Evolutionary conservation across 2,888 invertebrate genomes (phyloP).

Genomic region (Epinotia demarniana): DNA sequence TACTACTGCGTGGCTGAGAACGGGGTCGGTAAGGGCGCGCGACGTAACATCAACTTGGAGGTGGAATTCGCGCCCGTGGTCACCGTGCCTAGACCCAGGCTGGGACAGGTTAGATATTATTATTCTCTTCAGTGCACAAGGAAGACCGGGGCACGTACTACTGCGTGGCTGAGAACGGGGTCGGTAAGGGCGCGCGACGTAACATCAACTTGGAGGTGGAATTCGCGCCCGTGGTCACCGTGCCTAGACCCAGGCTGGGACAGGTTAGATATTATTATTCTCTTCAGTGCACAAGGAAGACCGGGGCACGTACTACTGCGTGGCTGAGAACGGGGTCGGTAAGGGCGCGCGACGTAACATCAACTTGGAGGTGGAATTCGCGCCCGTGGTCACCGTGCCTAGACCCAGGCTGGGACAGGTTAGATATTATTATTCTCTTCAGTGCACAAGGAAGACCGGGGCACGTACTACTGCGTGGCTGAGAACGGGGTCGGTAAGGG

Average conservation of each 20-base stretch:
- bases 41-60: constrained; percentile 94
- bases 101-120: constrained; percentile 84
- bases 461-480: constrained; percentile 97
- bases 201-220: constrained; percentile 96
- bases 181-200: constrained; percentile 92
- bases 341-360: constrained; percentile 93
- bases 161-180: constrained; percentile 96
- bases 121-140: constrained; percentile 87
- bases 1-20: constrained; percentile 97
- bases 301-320: constrained; percentile 96
- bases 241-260: constrained; percentile 92
- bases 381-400: constrained; percentile 94
- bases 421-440: constrained; percentile 55
- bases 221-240: constrained; percentile 94
- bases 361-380: constrained; percentile 95
- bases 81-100: constrained; percentile 91
- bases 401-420: constrained; percentile 91
- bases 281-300: constrained; percentile 93
- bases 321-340: constrained; percentile 95
- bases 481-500: constrained; percentile 95
- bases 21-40: constrained; percentile 93
- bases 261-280: constrained; percentile 67
- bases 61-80: constrained; percentile 96
- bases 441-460: constrained; percentile 94
- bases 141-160: constrained; percentile 97